These are phyloP conservation scores for Gnathonemus longibarbis DNA, from an alignment of 2,113 vertebrate genomes.

Conservation along the genomic window DNA sequence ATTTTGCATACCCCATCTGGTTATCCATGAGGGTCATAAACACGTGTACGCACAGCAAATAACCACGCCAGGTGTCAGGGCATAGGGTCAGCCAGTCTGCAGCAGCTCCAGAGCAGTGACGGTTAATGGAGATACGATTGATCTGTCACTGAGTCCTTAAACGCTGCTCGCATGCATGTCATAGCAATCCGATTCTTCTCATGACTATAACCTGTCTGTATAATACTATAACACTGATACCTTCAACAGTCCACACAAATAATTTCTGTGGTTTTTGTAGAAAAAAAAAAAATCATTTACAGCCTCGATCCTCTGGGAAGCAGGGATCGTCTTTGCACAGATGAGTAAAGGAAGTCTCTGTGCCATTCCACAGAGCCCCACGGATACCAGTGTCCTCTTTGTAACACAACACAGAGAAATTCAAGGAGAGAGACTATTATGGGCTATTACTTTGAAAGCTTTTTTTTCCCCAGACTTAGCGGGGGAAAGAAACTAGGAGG, in stretches of 20 bases:
- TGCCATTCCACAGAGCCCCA: background rate
- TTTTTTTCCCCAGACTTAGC: slow-evolving; percentile 17
- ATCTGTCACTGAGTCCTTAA: background rate
- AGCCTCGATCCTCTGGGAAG: slow-evolving; percentile 47
- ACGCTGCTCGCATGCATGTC: slow-evolving; percentile 14
- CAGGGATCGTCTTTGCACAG: slow-evolving; percentile 38
- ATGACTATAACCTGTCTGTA: slow-evolving; percentile 32
- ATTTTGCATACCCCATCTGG: background rate
- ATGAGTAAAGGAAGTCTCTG: slow-evolving; percentile 36
- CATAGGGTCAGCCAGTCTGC: background rate
- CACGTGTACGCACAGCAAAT: background rate
- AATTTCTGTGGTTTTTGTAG: slow-evolving; percentile 38
- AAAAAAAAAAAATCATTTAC: slow-evolving; percentile 45
- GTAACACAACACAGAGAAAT: slow-evolving; percentile 6
- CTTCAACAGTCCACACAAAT: slow-evolving; percentile 54
- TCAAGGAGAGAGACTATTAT: slow-evolving; percentile 27
- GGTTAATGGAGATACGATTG: background rate
- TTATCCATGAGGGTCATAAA: background rate
- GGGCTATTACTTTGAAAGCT: slow-evolving; percentile 28
- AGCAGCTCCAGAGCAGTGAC: background rate
- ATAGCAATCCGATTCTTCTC: slow-evolving; percentile 18
- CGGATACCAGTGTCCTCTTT: background rate
- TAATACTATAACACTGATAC: slow-evolving; percentile 24
- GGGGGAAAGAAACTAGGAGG: slow-evolving; percentile 18
- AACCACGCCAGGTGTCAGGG: background rate